Percentiles rank a stretch among this genome's conserved stretches.
These are phyloP conservation scores for Branchipolynoe longqiensis DNA, from an alignment of 2,888 invertebrate genomes.

Conservation along the genomic window DNA sequence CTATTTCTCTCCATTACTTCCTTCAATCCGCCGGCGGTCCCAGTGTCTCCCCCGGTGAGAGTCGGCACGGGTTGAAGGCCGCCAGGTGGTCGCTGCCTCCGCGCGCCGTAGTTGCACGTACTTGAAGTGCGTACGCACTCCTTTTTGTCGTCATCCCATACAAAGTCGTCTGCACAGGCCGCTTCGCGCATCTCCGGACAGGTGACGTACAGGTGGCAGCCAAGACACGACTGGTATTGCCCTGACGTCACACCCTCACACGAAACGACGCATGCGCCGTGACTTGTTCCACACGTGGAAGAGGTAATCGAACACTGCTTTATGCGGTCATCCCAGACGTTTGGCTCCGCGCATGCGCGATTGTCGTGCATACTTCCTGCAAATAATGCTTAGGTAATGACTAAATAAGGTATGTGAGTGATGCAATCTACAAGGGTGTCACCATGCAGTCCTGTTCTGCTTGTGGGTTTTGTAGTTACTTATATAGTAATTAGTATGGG, in stretches of 20 bases:
- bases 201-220: conserved; percentile 24
- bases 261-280: neutral
- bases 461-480: no score
- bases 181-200: neutral
- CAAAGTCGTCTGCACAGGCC: neutral
- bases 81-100: neutral
- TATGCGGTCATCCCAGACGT: conserved; percentile 2
- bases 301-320: neutral
- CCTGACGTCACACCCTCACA: neutral
- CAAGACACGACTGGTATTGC: conserved; percentile 12
- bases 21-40: no score
- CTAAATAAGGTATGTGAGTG: no score
- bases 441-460: neutral
- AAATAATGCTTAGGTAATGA: neutral
- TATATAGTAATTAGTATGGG: no score
- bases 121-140: conserved; percentile 27
- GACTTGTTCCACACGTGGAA: neutral
- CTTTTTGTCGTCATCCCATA: conserved; percentile 33
- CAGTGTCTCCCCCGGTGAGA: neutral
- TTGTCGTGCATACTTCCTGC: neutral
- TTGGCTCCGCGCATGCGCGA: neutral
- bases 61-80: neutral
- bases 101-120: conserved; percentile 39
- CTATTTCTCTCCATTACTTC: no score
- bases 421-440: neutral